A percentile compares a stretch with the other conserved stretches of the same genome.
These are phyloP conservation scores for Gadopsis marmoratus DNA, from an alignment of 2,797 vertebrate genomes.

Conservation along the genomic window DNA sequence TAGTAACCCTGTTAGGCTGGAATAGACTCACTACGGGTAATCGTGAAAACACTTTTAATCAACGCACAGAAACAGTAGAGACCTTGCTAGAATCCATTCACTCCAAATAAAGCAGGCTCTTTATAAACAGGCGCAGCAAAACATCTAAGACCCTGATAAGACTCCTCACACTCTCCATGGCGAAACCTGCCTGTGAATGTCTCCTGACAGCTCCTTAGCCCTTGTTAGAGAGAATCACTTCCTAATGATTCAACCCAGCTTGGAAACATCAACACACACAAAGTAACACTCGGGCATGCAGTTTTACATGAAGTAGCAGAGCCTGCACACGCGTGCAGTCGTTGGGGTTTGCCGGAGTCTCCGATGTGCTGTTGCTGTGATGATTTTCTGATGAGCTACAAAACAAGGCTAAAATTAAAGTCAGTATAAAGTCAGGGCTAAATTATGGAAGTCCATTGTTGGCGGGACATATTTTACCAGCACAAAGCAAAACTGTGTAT, in stretches of 20 bases:
- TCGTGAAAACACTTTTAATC: slow-evolving; percentile 87
- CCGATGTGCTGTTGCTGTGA: slow-evolving; percentile 22
- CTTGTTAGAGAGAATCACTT: slow-evolving; percentile 84
- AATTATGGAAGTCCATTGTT: background rate
- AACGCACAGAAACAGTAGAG: slow-evolving; percentile 85
- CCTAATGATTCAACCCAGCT: slow-evolving; percentile 85
- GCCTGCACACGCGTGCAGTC: slow-evolving; percentile 25
- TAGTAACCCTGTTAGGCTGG: slow-evolving; percentile 86
- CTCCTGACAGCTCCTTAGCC: slow-evolving; percentile 86
- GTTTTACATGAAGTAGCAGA: slow-evolving; percentile 58
- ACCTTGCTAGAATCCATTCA: slow-evolving; percentile 86
- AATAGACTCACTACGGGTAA: slow-evolving; percentile 85
- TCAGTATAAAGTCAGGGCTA: background rate
- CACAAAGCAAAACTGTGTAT: background rate
- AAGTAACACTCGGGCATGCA: slow-evolving; percentile 75
- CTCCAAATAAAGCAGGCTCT: slow-evolving; percentile 85
- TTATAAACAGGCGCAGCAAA: slow-evolving; percentile 83
- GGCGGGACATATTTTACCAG: background rate
- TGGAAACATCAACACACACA: slow-evolving; percentile 80
- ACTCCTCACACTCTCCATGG: slow-evolving; percentile 86
- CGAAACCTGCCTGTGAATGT: slow-evolving; percentile 85
- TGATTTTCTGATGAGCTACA: background rate
- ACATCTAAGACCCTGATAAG: slow-evolving; percentile 84
- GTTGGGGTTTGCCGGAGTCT: slow-evolving; percentile 43
- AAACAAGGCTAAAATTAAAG: background rate